Conservation (phyloP, 2,797 vertebrate genomes). For the Periparus ater region DNA sequence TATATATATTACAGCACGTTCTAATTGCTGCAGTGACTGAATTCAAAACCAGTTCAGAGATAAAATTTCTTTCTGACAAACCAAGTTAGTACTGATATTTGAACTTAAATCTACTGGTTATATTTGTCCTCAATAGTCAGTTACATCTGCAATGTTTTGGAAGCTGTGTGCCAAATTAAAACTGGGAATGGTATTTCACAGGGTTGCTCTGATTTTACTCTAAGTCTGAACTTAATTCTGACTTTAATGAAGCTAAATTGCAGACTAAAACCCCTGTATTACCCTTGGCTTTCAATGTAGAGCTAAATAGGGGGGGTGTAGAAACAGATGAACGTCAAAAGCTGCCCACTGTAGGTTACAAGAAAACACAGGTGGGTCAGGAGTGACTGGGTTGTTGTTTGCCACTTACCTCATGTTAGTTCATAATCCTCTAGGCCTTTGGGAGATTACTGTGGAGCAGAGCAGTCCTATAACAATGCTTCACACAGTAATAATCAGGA, state of each 20-base stretch:
- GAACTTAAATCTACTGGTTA: background rate
- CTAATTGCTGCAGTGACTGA: background rate
- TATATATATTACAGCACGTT: background rate
- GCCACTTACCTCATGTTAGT: background rate
- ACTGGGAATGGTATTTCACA: background rate
- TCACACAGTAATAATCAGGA: background rate
- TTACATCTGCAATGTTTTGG: background rate
- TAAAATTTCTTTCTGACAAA: background rate
- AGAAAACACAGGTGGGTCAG: background rate
- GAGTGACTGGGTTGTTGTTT: background rate
- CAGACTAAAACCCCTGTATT: background rate
- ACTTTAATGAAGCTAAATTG: background rate
- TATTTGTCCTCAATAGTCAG: background rate
- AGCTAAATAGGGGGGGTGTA: background rate
- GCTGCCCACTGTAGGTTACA: background rate
- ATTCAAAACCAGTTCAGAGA: background rate
- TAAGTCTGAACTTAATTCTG: background rate
- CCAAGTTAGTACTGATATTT: background rate
- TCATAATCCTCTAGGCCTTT: background rate
- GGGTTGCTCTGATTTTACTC: background rate
- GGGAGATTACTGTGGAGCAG: background rate
- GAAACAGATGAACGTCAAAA: background rate
- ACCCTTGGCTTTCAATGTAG: background rate
- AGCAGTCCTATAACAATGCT: background rate
- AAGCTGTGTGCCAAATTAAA: background rate